Base-by-base conservation (phyloP, 2,113 vertebrate genomes). In the Notechis scutatus region DNA sequence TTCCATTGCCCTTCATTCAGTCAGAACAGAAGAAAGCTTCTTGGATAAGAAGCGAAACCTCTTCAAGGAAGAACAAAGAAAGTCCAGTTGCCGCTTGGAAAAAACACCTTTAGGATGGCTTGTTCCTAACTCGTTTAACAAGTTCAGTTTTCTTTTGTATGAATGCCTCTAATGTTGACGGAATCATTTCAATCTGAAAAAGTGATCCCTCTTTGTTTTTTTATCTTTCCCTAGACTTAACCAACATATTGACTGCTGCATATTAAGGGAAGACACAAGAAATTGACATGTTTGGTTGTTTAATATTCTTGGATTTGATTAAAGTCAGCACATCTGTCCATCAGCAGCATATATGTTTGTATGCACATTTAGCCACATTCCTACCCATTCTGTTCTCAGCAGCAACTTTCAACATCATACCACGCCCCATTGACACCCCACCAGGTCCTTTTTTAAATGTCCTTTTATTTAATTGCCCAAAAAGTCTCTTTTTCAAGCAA, bases 191-290 rank as follows among this genome's bases (percentile, higher is more conserved):
- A n/a, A 14, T n/a, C 50, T 59, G 15, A 59, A 90, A 89, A 59
- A 9, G 2, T 23, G 91, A 90, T 4, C n/a, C 74, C 39, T 64
- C 59, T 39, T 29, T 54, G 90, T 64, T 89, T 94, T 94, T 96
- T 93, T 97, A 54, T 94, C 97, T 94, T 96, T 94, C 97, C 96
- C 85, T 98, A 99, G 99, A 99, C 98, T 97, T 98, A 98, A 98
- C 97, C 97, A 97, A 98, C 98, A 90, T 89, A 97, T 96, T 97
- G 97, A 97, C 95, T 97, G 97, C 97, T 97, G 97, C 97, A 93
- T 93, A 97, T 95, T 96, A 95, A 97, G 96, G 97, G 97, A 97
- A 96, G 97, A 97, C 97, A 95, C 97, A 95, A 97, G 97, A 97
- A 97, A 97, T 97, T 96, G 97, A 91, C 96, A 96, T 96, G 96